Evolutionary conservation across 2,888 invertebrate species (phyloP), one percentile per base, ranked within the genome.

Genomic region (Coleophora deauratella): DNA sequence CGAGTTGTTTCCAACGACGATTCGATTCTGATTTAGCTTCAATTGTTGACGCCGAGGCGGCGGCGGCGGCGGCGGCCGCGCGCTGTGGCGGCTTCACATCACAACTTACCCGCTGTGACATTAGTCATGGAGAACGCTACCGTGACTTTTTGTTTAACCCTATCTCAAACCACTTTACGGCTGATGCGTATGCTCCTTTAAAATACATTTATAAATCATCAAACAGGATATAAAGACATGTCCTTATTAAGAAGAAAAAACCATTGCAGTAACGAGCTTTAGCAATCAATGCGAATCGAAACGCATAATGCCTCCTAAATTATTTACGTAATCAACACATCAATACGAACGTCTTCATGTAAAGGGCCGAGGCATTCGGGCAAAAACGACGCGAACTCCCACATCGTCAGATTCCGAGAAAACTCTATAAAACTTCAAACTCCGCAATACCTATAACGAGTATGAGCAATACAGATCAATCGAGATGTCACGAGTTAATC

Each of bases 321-420:
- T 62, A 67, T 69, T 70, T 71, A 74, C 60, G 55, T 59, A 66
- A 57, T 63, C 68, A 66, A 66, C 66, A 63, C 54, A 54, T 67
- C 62, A 72, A 72, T 75, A 72, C 67, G 35, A 68, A 79, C 71
- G 74, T 74, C 79, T 79, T 76, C 72, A 81, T 82, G 57, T 59
- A 65, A 66, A 58, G 54, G 49, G 51, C 52, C 50, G 51, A 54
- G 59, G 56, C 59, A 62, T 62, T 52, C 51, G 51, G 48, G 45
- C 53, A 70, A 78, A 78, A 72, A 71, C 62, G 54, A 40, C 36
- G 43, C 52, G 76, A 69, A 72, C 80, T 68, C 77, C 81, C 82
- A 78, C 76, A 73, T 69, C 64, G 80, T 48, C 49, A 57, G 54
- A 67, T 76, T 80, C 81, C 70, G 46, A 66, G 79, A 80, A 81